phyloP scores from a whole-genome alignment of 2,888 invertebrate species.

The Agriopis aurantiaria region DNA sequence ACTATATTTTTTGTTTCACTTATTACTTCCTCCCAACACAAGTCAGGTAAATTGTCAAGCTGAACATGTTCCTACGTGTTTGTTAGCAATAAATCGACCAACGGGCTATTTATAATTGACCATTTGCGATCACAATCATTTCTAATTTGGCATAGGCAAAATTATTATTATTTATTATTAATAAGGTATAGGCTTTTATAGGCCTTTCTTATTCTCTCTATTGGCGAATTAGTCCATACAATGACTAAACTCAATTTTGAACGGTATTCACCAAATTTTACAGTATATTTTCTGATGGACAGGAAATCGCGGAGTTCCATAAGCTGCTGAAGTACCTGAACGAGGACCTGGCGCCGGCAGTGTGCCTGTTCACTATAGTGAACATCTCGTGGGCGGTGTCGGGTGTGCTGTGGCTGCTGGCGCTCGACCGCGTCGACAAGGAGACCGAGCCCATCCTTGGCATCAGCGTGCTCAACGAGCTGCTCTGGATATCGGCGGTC shows the following conservation, averaged over 20 bases:
- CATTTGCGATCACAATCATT: too few species aligned
- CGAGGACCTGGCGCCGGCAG: conserved; percentile 90
- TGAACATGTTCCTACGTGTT: too few species aligned
- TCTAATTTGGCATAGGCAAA: too few species aligned
- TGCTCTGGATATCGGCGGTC: conserved; percentile 89
- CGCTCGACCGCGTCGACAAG: conserved; percentile 86
- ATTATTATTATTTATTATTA: too few species aligned
- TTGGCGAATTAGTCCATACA: neutral
- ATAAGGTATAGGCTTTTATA: too few species aligned
- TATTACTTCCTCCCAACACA: too few species aligned
- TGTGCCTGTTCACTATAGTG: conserved; percentile 91
- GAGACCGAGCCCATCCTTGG: conserved; percentile 86
- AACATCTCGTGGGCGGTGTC: conserved; percentile 91
- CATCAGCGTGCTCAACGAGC: conserved; percentile 86
- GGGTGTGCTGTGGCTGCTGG: conserved; percentile 89
- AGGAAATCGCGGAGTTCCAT: conserved; percentile 93
- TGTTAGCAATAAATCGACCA: too few species aligned
- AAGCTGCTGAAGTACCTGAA: conserved; percentile 92
- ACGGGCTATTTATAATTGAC: too few species aligned
- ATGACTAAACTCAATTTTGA: neutral
- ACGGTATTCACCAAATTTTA: neutral
- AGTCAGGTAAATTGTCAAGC: too few species aligned
- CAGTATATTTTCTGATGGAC: conserved; percentile 25
- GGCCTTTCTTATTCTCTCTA: too few species aligned
- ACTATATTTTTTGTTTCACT: too few species aligned